Evolutionary conservation across 2,113 vertebrate genomes (phyloP).

Genomic region (Cephalopterus ornatus): DNA sequence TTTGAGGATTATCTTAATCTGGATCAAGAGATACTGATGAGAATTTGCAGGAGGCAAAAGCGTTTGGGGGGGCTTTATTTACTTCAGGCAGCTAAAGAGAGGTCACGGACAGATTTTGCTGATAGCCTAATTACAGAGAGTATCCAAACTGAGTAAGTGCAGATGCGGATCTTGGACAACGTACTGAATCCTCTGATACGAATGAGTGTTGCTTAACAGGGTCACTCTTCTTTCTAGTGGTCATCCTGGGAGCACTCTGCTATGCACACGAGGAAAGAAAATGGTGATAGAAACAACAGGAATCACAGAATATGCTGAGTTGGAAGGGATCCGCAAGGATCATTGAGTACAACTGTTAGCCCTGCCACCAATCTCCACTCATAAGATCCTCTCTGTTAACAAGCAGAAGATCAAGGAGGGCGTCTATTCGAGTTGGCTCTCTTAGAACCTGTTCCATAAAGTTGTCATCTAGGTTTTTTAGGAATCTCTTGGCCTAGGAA

Average conservation of each 20-base stretch:
- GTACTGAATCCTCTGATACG: rapidly evolving
- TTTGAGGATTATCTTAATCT: not conserved
- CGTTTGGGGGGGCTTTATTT: not conserved
- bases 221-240: not conserved
- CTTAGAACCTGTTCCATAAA: not conserved
- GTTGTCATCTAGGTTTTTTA: not conserved
- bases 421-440: not conserved
- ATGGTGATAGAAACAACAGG: not conserved
- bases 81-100: not conserved
- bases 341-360: not conserved
- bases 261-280: rapidly evolving
- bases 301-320: not conserved
- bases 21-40: not conserved
- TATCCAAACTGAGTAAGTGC: not conserved
- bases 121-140: not conserved
- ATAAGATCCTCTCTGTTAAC: not conserved
- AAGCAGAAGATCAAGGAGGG: not conserved
- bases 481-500: not conserved
- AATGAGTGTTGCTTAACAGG: not conserved
- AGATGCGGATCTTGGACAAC: not conserved
- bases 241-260: not conserved
- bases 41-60: not conserved
- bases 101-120: not conserved
- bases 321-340: not conserved
- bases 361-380: not conserved